These are phyloP conservation scores for Cyprinodon variegatus DNA, from an alignment of 2,113 vertebrate species.

Conservation along the genomic window DNA sequence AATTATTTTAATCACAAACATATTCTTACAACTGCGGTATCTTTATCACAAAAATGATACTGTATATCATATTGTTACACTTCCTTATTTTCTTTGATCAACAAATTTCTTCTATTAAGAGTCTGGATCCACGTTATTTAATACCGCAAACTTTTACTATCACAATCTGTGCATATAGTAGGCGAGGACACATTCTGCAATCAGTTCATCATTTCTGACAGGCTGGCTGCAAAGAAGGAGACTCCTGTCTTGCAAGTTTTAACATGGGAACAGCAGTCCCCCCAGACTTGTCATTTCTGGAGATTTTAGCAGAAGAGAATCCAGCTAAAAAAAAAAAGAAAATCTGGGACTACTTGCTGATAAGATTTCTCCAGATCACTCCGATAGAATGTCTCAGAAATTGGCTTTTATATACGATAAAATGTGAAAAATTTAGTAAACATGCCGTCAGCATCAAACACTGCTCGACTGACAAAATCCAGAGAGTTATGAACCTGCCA, in stretches of 20 bases:
- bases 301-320: slow-evolving; percentile 40
- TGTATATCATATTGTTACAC: background rate
- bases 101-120: slow-evolving; percentile 17
- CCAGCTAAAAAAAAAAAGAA: slow-evolving; percentile 34
- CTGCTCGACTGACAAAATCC: background rate
- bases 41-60: background rate
- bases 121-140: slow-evolving; percentile 17
- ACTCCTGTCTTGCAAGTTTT: slow-evolving; percentile 52
- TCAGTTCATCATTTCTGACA: slow-evolving; percentile 61
- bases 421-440: background rate
- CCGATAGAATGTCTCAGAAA: background rate
- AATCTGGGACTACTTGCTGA: background rate
- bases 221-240: slow-evolving; percentile 56
- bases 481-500: background rate
- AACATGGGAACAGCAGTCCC: slow-evolving; percentile 54
- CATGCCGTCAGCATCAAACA: background rate
- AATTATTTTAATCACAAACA: background rate
- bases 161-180: slow-evolving; percentile 50
- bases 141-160: slow-evolving; percentile 33
- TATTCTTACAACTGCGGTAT: background rate
- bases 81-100: background rate
- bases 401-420: background rate
- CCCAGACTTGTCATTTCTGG: slow-evolving; percentile 42
- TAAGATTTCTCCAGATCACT: background rate
- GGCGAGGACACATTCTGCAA: slow-evolving; percentile 30